phyloP scores from a whole-genome alignment of 2,888 invertebrate genomes.

The Dioctria linearis region DNA sequence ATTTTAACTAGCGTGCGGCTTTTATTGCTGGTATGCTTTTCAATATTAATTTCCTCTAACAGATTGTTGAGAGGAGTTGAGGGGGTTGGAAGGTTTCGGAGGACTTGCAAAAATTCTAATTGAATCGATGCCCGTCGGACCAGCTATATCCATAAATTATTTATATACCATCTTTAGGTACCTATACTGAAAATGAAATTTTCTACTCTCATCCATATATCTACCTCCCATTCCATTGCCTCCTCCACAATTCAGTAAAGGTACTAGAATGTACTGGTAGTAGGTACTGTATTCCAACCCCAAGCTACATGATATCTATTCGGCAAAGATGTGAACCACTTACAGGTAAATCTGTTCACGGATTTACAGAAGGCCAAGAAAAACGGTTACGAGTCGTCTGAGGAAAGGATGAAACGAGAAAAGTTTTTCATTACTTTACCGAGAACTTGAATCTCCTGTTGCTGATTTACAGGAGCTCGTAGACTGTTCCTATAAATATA shows the following conservation, averaged over 20 bases:
- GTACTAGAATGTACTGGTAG: background rate
- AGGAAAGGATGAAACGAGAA: conserved; percentile 43
- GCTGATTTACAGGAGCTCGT: conserved; percentile 37
- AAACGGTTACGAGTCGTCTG: conserved; percentile 7
- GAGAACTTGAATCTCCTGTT: conserved; percentile 43
- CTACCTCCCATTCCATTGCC: background rate
- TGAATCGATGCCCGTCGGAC: conserved; percentile 1
- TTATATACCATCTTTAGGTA: background rate
- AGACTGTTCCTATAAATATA: conserved; percentile 42
- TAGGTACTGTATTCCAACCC: background rate
- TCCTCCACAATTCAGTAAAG: background rate
- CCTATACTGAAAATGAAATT: conserved; percentile 34
- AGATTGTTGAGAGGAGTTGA: background rate
- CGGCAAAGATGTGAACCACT: conserved; percentile 11
- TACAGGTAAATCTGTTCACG: conserved; percentile 39
- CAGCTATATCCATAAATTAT: background rate
- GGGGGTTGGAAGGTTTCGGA: too few relatives aligned
- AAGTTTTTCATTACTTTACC: conserved; percentile 48
- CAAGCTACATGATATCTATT: background rate
- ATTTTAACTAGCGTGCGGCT: conserved; percentile 11
- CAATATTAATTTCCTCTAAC: conserved; percentile 24
- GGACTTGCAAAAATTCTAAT: background rate
- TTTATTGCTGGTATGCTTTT: conserved; percentile 5
- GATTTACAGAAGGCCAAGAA: conserved; percentile 23
- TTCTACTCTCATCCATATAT: background rate